phyloP scores from a whole-genome alignment of 2,888 invertebrate species.

The Pocota personata region DNA sequence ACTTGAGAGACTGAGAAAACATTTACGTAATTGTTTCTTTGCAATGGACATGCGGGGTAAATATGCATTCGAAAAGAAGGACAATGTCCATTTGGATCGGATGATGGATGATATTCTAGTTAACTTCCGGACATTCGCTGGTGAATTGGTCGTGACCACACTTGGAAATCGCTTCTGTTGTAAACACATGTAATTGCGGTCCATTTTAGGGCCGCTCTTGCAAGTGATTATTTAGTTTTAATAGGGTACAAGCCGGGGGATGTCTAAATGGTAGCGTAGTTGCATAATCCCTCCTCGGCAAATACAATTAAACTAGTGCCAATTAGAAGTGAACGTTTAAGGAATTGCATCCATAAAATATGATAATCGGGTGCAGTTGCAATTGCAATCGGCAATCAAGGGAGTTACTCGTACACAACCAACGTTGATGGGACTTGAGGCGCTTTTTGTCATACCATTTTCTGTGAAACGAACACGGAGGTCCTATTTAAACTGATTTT shows the following conservation, averaged over 20 bases:
- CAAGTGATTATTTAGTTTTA: constrained; percentile 62
- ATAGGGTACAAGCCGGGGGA: constrained; percentile 32
- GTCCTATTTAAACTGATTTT: constrained; percentile 4
- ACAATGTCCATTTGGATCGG: constrained; percentile 58
- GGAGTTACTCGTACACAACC: background rate
- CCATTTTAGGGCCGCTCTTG: constrained; percentile 55
- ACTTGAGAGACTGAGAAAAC: constrained; percentile 27
- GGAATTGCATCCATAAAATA: constrained; percentile 55
- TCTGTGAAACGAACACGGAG: constrained; percentile 49
- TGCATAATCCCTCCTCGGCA: constrained; percentile 30
- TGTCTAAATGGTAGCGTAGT: constrained; percentile 4
- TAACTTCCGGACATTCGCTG: constrained; percentile 61
- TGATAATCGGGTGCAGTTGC: constrained; percentile 36
- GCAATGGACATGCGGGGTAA: constrained; percentile 15
- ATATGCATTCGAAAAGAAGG: constrained; percentile 40
- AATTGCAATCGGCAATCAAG: background rate
- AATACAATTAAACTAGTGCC: constrained; percentile 64
- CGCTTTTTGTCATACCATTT: constrained; percentile 12
- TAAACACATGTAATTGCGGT: constrained; percentile 71
- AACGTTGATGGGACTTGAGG: background rate
- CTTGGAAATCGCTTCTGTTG: constrained; percentile 56
- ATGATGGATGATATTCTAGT: constrained; percentile 70
- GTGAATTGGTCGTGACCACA: constrained; percentile 40
- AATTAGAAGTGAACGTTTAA: constrained; percentile 61
- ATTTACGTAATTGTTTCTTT: constrained; percentile 66